Evolutionary conservation across 2,888 invertebrate genomes (phyloP), one percentile per base, ranked within the genome.

Genomic region (Cataglyphis livida): DNA sequence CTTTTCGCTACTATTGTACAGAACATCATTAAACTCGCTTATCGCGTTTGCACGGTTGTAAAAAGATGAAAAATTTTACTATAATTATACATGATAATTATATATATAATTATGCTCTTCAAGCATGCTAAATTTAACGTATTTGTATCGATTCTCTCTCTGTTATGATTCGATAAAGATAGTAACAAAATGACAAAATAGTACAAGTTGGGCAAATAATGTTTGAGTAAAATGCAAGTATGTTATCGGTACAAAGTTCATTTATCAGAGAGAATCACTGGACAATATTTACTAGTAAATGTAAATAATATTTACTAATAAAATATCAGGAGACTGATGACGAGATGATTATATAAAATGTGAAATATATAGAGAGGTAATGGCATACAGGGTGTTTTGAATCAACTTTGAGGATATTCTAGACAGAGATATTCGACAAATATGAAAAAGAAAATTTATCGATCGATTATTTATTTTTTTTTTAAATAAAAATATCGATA

Each of bases 321-420:
- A 66, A 15, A 59, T 78, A 59, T 25, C 71, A 59, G 15, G 18
- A 57, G 3, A 38, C 54, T 68, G 51, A 54, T 76, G 66, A 76
- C 51, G 38, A 21, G 12, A 48, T n/a, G 1, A 7, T 32, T 25
- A 28, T 44, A 18, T 54, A 76, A 76, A 75, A 25, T 48, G 10
- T 10, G 10, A 44, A 44, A 57, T 28, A 9, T 57, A 38, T 3
- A 6, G 51, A 21, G 15, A 75, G 15, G 6, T 61, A n/a, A 1
- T 15, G 28, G 25, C 12, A 2, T n/a, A n/a, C 15, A 1, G 1
- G 25, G 18, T 32, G n/a, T 61, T 12, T n/a, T 9, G 7, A 12
- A 41, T 28, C 2, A n/a, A 61, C 9, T 28, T 18, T 28, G 18
- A 28, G 12, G 61, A 73, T 61, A 61, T 61, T 41, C n/a, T 41